Percentiles rank a stretch among this genome's conserved stretches.
phyloP scores from a whole-genome alignment of 2,113 vertebrate species.

The Corvus cornix region DNA sequence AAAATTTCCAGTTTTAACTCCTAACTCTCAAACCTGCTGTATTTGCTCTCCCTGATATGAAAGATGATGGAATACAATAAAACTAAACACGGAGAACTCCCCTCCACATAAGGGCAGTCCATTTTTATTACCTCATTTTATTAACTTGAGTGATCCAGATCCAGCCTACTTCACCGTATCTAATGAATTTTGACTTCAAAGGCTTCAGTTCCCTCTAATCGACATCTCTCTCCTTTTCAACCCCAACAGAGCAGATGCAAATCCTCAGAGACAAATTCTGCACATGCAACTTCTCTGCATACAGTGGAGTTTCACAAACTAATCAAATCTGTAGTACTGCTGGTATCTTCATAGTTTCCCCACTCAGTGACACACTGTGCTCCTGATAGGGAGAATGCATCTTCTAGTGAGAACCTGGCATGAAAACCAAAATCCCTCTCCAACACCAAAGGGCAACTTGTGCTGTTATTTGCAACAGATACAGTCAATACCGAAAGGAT shows the following conservation, averaged over 20 bases:
- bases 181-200: constrained; percentile 3
- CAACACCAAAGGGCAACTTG: background rate
- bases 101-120: background rate
- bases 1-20: background rate
- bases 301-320: background rate
- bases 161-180: background rate
- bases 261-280: background rate
- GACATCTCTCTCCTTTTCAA: background rate
- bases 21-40: background rate
- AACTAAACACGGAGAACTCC: background rate
- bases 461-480: background rate
- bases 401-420: background rate
- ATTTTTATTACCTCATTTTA: background rate
- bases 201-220: background rate
- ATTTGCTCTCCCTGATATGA: background rate
- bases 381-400: background rate
- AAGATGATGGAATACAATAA: background rate
- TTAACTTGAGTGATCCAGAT: background rate
- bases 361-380: background rate
- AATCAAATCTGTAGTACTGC: background rate
- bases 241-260: background rate
- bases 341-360: background rate
- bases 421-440: background rate
- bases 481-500: background rate
- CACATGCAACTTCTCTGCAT: background rate